Percentiles rank a stretch among this genome's conserved stretches.
phyloP scores from a whole-genome alignment of 2,888 invertebrate species.

The Tortrix viridana region DNA sequence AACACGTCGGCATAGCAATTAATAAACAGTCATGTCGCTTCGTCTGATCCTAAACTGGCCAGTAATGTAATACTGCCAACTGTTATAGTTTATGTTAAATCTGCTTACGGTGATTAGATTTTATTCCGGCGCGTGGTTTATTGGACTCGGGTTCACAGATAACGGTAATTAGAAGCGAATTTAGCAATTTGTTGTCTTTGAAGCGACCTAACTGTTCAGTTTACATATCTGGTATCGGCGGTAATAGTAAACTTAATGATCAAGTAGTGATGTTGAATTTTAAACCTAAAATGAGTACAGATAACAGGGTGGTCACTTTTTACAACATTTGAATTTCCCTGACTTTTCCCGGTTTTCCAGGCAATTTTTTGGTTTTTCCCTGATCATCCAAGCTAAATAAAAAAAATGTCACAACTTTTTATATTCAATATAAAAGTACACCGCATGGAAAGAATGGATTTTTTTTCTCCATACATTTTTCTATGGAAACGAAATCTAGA shows the following conservation, averaged over 20 bases:
- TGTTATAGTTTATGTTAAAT: background rate
- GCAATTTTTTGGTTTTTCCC: too few relatives aligned
- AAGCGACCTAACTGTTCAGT: background rate
- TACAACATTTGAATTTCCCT: too few relatives aligned
- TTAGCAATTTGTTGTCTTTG: background rate
- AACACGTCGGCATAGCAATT: background rate
- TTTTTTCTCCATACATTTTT: too few relatives aligned
- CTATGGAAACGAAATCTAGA: too few relatives aligned
- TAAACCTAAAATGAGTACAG: background rate
- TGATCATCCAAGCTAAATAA: too few relatives aligned
- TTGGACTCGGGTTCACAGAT: background rate
- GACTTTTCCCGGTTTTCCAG: too few relatives aligned
- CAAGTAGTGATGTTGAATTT: background rate
- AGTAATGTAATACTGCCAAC: background rate
- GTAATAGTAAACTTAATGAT: background rate
- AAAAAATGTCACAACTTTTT: too few relatives aligned
- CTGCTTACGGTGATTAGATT: conserved; percentile 1
- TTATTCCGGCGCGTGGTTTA: background rate
- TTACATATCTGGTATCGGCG: background rate
- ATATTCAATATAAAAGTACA: too few relatives aligned
- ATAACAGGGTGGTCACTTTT: too few relatives aligned
- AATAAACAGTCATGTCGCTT: conserved; percentile 1
- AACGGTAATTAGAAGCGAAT: background rate
- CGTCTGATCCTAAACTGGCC: background rate
- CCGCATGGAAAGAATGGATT: too few relatives aligned